Percentiles rank a stretch among this genome's conserved stretches.
phyloP scores from a whole-genome alignment of 2,113 vertebrate species.

The Scomber colias region DNA sequence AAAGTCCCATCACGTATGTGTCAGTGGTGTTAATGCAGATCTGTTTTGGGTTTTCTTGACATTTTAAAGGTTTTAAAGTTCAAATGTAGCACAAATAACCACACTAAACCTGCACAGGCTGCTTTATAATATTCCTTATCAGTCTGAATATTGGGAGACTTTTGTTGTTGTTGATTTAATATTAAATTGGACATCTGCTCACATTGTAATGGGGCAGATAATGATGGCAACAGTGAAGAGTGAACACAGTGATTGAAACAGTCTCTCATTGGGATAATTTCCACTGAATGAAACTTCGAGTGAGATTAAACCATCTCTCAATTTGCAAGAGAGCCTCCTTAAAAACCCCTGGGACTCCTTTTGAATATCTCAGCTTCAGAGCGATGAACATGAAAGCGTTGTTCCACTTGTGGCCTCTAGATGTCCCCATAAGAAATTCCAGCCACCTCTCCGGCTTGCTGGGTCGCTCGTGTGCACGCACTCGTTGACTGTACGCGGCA shows the following conservation, averaged over 20 bases:
- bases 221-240: not conserved
- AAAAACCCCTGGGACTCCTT: not conserved
- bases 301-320: constrained; percentile 20
- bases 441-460: not conserved
- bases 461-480: not conserved
- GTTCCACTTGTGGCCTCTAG: constrained; percentile 60
- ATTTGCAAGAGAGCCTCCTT: constrained; percentile 1
- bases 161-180: not conserved
- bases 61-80: constrained; percentile 15
- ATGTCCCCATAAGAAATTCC: constrained; percentile 45
- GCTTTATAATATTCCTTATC: not conserved
- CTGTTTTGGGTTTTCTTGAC: not conserved
- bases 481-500: constrained; percentile 59
- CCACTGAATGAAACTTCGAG: not conserved
- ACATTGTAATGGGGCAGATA: not conserved
- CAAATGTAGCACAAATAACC: not conserved
- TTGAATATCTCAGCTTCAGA: not conserved
- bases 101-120: not conserved
- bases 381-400: not conserved
- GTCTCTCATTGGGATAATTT: constrained; percentile 6
- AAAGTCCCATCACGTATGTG: not conserved
- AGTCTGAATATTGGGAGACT: not conserved
- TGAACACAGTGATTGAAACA: not conserved
- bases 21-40: constrained; percentile 15
- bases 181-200: constrained; percentile 19